A percentile compares a stretch with the other conserved stretches of the same genome.
Evolutionary conservation across 2,113 vertebrate genomes (phyloP).

Genomic region (Clupea harengus): DNA sequence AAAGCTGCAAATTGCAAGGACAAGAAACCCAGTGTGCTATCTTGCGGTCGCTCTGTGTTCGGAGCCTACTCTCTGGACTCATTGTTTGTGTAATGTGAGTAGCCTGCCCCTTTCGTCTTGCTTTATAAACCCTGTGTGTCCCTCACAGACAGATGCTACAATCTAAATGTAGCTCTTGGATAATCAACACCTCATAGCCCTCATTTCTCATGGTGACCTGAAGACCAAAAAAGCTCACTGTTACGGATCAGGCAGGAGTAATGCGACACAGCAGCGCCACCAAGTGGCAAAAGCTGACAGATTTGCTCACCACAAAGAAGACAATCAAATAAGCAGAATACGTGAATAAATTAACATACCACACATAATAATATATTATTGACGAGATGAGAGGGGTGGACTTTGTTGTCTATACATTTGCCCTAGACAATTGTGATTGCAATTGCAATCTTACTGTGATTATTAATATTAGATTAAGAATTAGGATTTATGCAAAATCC

Average conservation of each 20-base stretch:
- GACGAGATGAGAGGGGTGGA: no score
- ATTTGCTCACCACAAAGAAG: no score
- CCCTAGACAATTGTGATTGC: no score
- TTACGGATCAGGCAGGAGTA: not conserved
- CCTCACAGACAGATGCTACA: slow-evolving; percentile 42
- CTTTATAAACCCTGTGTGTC: slow-evolving; percentile 40
- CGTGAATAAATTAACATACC: no score
- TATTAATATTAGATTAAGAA: no score
- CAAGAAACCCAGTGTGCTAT: not conserved
- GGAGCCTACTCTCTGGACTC: slow-evolving; percentile 11
- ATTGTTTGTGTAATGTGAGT: slow-evolving; percentile 35
- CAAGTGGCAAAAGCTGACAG: slow-evolving; percentile 33
- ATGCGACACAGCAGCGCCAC: slow-evolving; percentile 38
- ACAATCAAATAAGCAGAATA: no score
- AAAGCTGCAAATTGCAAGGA: not conserved
- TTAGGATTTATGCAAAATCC: no score
- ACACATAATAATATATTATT: no score
- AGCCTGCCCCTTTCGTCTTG: slow-evolving; percentile 30
- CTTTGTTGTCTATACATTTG: no score
- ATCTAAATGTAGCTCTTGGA: slow-evolving; percentile 58
- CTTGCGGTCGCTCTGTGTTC: not conserved
- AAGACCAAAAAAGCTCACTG: not conserved
- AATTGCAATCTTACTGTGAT: no score
- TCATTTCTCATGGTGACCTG: slow-evolving; percentile 33
- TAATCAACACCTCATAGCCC: slow-evolving; percentile 56